Base-by-base conservation (phyloP, 2,113 vertebrate genomes). In the Myotis yumanensis region DNA sequence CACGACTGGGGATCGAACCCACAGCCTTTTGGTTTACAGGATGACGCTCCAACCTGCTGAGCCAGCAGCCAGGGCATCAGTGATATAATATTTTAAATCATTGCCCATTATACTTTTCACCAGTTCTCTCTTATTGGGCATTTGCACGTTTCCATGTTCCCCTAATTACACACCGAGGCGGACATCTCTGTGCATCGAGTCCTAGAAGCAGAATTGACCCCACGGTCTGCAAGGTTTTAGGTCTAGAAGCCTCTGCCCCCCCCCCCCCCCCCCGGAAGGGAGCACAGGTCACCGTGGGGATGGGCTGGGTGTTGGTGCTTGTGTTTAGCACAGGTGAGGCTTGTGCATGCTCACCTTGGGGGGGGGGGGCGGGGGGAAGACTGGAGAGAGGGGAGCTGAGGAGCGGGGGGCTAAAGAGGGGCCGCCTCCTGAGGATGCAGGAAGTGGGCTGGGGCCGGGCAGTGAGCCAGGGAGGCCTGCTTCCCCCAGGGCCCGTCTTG, bases 81-180 rank as follows among this genome's bases (percentile, higher is more conserved):
- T 84, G 76, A 80, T 69, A 17, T 71, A 68, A 90, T 95, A 95
- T 95, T 95, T 95, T 88, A 85, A 72, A 85, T 91, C 81, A 76
- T 97, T 95, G 72, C 12, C 52, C 43, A 48, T n/a, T 62, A 69
- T 85, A 46, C 81, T 37, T 84, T 95, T 93, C 95, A 72, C 80
- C 6, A 3, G 68, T 20, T 40, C 59, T 93, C 85, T 54, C 6
- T 92, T 87, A 46, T 51, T 46, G 59, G 43, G 7, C 86, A 10
- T 90, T 93, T 75, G 57, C 90, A 72, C 30, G 37, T 73, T 73
- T 73, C 72, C 25, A 46, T n/a, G 51, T 86, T 51, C 54, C 25
- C 77, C 92, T 80, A 54, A 77, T 82, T 69, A 82, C 15, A 57
- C 54, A 20, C 54, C 0, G 54, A 57, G 54, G 54, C 54, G 5